Evolutionary conservation across 2,888 invertebrate genomes (phyloP), one percentile per base, ranked within the genome.

Genomic region (Tupiocoris notatus): DNA sequence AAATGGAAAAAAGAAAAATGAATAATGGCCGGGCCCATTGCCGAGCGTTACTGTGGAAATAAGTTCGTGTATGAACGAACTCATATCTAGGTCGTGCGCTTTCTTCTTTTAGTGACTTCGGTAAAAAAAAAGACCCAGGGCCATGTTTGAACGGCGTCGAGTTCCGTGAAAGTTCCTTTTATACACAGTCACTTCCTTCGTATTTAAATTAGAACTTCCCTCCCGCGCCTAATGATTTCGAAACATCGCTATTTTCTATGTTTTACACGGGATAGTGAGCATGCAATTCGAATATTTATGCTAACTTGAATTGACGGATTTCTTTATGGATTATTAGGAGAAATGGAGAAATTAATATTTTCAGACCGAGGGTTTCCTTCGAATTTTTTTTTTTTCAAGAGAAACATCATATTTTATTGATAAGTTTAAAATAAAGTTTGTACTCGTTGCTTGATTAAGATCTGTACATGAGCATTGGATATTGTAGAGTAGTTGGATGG

Each of bases 41-140:
- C 56, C 16, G 67, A 67, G 67, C 67, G 56, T 67, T 57, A 67
- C 67, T 54, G 6, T 67, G 67, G 67, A 67, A 67, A 67, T 67
- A 67, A 67, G 67, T 67, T 67, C 67, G 67, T 67, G 67, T 67
- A 67, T 67, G 67, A 67, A 67, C 67, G 56, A 67, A 67, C 56
- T 56, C 67, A 67, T 67, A 67, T 67, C 67, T 67, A 23, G 67
- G 67, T 67, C 67, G 67, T 67, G 67, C 54, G 67, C 67, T 67
- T 67, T 67, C 67, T 67, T 67, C 67, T 67, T 57, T 57, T 20
- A 22, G 67, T 57, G 67, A 22, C 56, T 65, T 65, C 65, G 56
- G 56, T 54, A 67, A 67, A 65, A 65, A 67, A 39, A 57, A 57
- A 17, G 67, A 56, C 18, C 17, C 23, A n/a, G 6, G 22, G 23